These are phyloP conservation scores for Semotilus atromaculatus DNA, from an alignment of 2,797 vertebrate genomes.

Conservation along the genomic window DNA sequence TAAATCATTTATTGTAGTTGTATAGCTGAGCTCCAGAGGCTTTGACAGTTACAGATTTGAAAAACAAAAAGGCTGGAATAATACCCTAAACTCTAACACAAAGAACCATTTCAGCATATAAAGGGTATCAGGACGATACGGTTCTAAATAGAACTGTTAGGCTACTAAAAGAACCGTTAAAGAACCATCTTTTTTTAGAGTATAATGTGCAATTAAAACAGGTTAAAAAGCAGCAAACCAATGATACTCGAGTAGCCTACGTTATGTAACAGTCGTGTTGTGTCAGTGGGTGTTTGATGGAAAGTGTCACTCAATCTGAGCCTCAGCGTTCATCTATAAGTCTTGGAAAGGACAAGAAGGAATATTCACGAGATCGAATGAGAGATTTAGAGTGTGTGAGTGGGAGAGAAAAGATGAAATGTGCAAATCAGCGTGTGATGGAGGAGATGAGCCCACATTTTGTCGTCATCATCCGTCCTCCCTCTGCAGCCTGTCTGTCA, in stretches of 20 bases:
- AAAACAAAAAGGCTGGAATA: no score
- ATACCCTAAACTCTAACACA: no score
- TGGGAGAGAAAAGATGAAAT: conserved; percentile 41
- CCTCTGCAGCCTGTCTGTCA: conserved; percentile 54
- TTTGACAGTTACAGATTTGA: no score
- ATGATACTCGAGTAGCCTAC: background rate
- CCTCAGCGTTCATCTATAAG: conserved; percentile 46
- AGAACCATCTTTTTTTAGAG: no score
- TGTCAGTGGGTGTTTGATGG: conserved; percentile 1
- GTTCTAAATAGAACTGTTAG: no score
- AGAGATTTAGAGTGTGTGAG: conserved; percentile 47
- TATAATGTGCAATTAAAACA: background rate
- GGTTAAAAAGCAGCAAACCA: background rate
- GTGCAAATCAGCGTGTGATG: conserved; percentile 42
- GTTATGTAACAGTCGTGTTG: background rate
- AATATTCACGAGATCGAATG: conserved; percentile 69
- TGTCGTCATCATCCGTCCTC: conserved; percentile 78
- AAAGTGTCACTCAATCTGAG: conserved; percentile 21
- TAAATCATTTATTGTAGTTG: no score
- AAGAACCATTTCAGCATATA: no score
- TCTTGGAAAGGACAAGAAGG: conserved; percentile 65
- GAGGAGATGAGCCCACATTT: conserved; percentile 66
- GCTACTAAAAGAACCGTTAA: no score
- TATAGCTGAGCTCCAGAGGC: no score
- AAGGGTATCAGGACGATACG: no score